phyloP scores from a whole-genome alignment of 2,797 vertebrate genomes.

The Falco biarmicus region DNA sequence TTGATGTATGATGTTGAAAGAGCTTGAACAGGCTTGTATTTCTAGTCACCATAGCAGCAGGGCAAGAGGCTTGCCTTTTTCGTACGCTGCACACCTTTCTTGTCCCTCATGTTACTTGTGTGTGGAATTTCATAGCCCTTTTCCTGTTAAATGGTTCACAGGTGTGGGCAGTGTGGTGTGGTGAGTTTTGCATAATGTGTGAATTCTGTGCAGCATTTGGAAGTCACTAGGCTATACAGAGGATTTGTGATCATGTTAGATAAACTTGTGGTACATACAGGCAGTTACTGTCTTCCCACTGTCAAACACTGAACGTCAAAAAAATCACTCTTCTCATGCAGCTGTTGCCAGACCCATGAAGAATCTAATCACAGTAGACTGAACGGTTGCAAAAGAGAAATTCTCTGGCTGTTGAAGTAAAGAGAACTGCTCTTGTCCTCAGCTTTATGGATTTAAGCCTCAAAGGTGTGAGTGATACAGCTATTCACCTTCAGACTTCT shows the following conservation, averaged over 20 bases:
- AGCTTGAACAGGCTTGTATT: not conserved
- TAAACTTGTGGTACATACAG: not conserved
- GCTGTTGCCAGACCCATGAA: not conserved
- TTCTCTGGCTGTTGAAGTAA: not conserved
- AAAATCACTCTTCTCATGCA: not conserved
- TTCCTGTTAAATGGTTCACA: not conserved
- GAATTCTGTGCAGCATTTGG: not conserved
- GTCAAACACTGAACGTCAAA: not conserved
- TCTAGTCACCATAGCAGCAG: not conserved
- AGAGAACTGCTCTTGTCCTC: not conserved
- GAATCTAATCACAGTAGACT: not conserved
- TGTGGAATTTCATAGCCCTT: not conserved
- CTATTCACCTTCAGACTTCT: not conserved
- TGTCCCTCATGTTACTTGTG: not conserved
- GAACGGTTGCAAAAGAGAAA: not conserved
- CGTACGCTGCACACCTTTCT: not conserved
- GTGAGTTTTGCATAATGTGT: not conserved
- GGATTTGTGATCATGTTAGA: not conserved
- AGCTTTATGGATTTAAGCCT: not conserved
- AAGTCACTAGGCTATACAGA: not conserved
- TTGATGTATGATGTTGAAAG: not conserved
- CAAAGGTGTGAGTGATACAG: not conserved
- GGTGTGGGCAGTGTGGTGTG: not conserved
- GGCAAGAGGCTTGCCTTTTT: not conserved
- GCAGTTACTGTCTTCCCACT: not conserved